Evolutionary conservation across 2,888 invertebrate genomes (phyloP).

Genomic region (Lycia hirtaria): DNA sequence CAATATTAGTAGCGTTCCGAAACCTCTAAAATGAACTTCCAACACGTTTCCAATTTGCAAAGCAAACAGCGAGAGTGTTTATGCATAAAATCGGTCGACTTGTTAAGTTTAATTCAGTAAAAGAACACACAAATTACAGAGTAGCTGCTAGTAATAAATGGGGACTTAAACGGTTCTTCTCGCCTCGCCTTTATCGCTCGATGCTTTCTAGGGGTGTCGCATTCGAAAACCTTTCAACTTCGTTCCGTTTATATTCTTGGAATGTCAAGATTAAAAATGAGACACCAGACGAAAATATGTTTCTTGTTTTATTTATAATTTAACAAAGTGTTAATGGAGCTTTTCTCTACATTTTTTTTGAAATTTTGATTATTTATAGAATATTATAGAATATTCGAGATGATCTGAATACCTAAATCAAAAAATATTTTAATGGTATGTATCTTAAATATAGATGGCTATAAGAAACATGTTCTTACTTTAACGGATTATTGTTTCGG

Average conservation of each 20-base stretch:
- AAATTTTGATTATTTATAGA: no score
- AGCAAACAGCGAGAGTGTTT: conserved; percentile 31
- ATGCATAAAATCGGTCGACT: conserved; percentile 37
- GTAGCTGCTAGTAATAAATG: conserved; percentile 53
- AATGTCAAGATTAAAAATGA: background rate
- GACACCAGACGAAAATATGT: background rate
- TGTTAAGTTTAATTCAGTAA: conserved; percentile 39
- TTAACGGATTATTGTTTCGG: no score
- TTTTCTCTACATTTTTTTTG: background rate
- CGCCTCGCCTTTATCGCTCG: conserved; percentile 52
- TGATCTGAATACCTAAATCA: no score
- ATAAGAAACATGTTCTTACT: no score
- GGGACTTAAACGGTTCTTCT: conserved; percentile 60
- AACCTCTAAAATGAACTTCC: conserved; percentile 9
- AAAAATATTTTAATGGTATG: no score
- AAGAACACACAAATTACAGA: conserved; percentile 52
- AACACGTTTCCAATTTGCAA: conserved; percentile 35
- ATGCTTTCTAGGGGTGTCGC: conserved; percentile 49
- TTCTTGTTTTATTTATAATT: background rate
- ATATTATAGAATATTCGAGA: no score
- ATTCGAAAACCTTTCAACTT: conserved; percentile 7
- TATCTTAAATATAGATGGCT: no score
- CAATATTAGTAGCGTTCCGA: background rate
- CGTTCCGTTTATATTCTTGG: background rate
- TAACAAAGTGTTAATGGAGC: background rate